Conservation (phyloP, 1,140 invertebrate genomes). For the Akabosia matsudoensis region DNA sequence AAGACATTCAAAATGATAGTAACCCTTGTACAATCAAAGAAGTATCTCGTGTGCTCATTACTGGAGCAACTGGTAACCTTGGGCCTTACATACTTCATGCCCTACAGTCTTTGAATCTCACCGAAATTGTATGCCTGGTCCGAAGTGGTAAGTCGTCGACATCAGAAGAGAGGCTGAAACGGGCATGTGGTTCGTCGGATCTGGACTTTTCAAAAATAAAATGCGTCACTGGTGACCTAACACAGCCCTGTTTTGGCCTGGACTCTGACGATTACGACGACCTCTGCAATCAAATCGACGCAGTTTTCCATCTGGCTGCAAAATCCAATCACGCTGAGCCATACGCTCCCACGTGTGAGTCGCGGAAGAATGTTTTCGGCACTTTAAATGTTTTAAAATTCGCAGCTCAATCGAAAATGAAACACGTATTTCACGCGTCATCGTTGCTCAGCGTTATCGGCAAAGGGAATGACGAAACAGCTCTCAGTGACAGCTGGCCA, state of each 20-base stretch:
- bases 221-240: conserved; percentile 6
- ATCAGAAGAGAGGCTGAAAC: not conserved
- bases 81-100: not conserved
- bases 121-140: not conserved
- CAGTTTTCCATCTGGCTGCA: conserved; percentile 19
- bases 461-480: not conserved
- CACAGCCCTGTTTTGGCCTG: not conserved
- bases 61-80: not conserved
- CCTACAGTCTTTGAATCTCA: not conserved
- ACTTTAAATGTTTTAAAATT: not conserved
- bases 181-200: not conserved
- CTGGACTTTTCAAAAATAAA: not conserved
- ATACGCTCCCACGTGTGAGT: not conserved
- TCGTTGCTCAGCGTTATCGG: not conserved
- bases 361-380: conserved; percentile 15
- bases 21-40: not conserved
- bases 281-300: not conserved
- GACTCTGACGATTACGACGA: not conserved
- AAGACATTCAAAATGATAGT: not conserved
- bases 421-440: not conserved
- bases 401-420: not conserved
- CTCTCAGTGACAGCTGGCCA: not conserved
- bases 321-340: conserved; percentile 13
- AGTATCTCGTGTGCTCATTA: not conserved
- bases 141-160: not conserved